Percentiles rank a stretch among this genome's conserved stretches.
phyloP scores from a whole-genome alignment of 2,797 vertebrate genomes.

The Echiichthys vipera region DNA sequence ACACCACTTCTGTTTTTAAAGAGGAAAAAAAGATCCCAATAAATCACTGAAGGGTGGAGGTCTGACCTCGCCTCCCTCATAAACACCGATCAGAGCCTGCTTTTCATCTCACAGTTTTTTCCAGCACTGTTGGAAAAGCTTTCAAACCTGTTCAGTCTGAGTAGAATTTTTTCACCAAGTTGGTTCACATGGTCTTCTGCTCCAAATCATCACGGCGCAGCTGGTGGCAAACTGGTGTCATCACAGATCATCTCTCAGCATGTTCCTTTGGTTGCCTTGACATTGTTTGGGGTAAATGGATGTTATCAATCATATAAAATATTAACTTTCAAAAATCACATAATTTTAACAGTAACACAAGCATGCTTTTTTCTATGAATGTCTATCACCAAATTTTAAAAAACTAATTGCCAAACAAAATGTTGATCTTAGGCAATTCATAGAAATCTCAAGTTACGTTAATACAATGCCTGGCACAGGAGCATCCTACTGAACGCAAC shows the following conservation, averaged over 20 bases:
- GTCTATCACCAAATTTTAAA: rapidly evolving
- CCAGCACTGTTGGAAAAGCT: slow-evolving; percentile 4
- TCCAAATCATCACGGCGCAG: background rate
- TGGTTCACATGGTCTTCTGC: background rate
- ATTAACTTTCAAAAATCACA: background rate
- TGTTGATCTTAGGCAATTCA: background rate
- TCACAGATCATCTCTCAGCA: background rate
- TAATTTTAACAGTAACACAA: background rate
- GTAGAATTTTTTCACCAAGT: background rate
- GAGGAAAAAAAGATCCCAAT: background rate
- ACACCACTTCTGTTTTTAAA: background rate
- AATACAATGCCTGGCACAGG: background rate
- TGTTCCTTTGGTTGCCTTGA: background rate
- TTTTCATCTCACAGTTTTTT: slow-evolving; percentile 2
- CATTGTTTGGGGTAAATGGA: background rate
- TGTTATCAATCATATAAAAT: background rate
- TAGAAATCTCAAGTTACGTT: background rate
- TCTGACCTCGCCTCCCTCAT: background rate
- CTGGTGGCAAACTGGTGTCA: background rate
- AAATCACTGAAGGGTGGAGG: slow-evolving; percentile 10
- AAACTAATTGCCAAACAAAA: background rate
- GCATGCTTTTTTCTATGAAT: background rate
- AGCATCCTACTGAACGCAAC: no score
- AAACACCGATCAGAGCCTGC: slow-evolving; percentile 16
- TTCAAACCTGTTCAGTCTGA: background rate